Evolutionary conservation across 2,797 vertebrate genomes (phyloP), one percentile per base, ranked within the genome.

Genomic region (Hydrophis major): DNA sequence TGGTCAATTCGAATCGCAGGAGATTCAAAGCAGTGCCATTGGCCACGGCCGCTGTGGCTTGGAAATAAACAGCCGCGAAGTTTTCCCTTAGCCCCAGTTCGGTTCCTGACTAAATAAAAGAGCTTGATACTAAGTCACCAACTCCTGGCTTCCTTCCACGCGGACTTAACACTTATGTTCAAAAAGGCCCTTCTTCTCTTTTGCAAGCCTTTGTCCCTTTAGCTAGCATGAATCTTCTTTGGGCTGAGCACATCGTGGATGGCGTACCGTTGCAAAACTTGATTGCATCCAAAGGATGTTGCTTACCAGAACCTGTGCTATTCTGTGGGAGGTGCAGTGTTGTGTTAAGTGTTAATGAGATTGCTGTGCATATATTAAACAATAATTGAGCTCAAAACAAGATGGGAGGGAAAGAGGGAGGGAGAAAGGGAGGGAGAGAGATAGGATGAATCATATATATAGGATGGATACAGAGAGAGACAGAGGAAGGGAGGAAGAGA

Each of bases 221-320:
- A 91, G 90, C 7, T 61, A 86, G 37, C 74, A 86, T 50, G 22
- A 37, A 16, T n/a, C 37, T 50, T 50, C 50, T 50, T 50, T 50
- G 50, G 50, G 50, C 50, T 50, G 50, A 50, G 50, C 50, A 8
- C 14, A 10, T 37, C 18, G 53, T 95, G 86, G 88, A 93, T 69
- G 90, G 94, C 89, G 47, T 92, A 0, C 47, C 93, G 94, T 95
- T 86, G 16, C 0, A 0, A 91, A 87, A 91, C 91, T 6, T 59
- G 94, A 56, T 94, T 95, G 94, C 94, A 61, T 92, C 93, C 92
- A 66, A 89, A 94, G 91, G 93, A 89, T 90, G 91, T 93, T 89
- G 61, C 89, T 93, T 92, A 94, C 89, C 1, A 0, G 14, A 63
- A 90, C 32, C 89, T 94, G 87, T 93, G 86, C 37, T 92, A 92